Evolutionary conservation across 2,113 vertebrate species (phyloP), one percentile per base, ranked within the genome.

Genomic region (Nannospalax galili): DNA sequence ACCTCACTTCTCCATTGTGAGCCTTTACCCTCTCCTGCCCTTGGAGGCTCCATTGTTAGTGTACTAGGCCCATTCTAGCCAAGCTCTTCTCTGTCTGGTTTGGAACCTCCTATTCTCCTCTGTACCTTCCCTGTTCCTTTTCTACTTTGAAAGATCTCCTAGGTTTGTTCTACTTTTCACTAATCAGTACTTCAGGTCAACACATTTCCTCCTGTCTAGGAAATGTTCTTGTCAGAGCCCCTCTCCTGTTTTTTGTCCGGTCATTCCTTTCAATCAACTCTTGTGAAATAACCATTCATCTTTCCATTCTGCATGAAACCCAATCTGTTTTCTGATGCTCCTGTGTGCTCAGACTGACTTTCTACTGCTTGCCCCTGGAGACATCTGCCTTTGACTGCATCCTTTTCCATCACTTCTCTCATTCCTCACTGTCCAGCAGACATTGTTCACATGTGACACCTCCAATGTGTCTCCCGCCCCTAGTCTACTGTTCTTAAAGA

Each of bases 301-400:
- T 17, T 0, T 2, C 15, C 26, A 6, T 48, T 37, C 42, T 30
- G 0, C 26, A 24, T 30, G 8, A 52, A 52, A 15, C 64, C 40
- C 60, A 20, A 12, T 19, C 40, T n/a, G 7, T 9, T 1, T 32
- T 60, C 84, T 75, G 22, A 32, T 28, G 35, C 14, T 65, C 58
- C 70, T 90, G 45, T 67, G 37, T 16, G 19, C 12, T n/a, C 28
- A 30, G n/a, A 58, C 32, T 77, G 24, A 7, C 24, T 64, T 48
- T 58, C 30, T 56, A 22, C 5, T 12, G 56, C 62, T 67, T 6
- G 2, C 9, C n/a, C 17, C 8, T 32, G 58, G 84, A 42, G 60
- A 32, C 2, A 1, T 62, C 37, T 48, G 35, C 48, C 14, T 14
- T 14, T 56, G 32, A 32, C 32, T 37, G 35, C 30, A 7, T 28